Evolutionary conservation across 2,113 vertebrate genomes (phyloP).

Genomic region (Anthoscopus minutus): DNA sequence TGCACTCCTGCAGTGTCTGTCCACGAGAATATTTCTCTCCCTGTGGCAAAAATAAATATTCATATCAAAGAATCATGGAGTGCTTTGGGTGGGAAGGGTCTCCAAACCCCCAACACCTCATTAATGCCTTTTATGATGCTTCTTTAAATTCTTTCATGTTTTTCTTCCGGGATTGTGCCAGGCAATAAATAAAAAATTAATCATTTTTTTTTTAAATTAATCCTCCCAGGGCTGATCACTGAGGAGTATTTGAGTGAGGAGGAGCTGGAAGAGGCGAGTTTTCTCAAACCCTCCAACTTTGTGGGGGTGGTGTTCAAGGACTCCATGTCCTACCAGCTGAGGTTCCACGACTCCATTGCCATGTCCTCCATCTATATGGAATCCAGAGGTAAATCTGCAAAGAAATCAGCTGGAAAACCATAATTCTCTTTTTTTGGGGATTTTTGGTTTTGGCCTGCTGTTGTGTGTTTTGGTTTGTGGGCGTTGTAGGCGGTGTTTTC

Average conservation of each 20-base stretch:
- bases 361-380: constrained; percentile 65
- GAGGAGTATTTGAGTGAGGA: constrained; percentile 70
- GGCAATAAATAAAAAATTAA: rapidly evolving
- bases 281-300: constrained; percentile 47
- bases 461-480: rapidly evolving
- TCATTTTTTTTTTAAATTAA: neutral
- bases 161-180: neutral
- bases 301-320: constrained; percentile 73
- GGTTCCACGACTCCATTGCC: constrained; percentile 64
- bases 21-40: neutral
- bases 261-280: constrained; percentile 65
- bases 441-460: rapidly evolving
- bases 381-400: constrained; percentile 58
- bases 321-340: constrained; percentile 72
- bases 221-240: constrained; percentile 44
- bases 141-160: rapidly evolving
- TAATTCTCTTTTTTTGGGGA: rapidly evolving
- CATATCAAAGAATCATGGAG: neutral
- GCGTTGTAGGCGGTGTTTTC: rapidly evolving
- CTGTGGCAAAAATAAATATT: neutral
- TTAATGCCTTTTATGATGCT: neutral
- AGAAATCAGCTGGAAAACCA: rapidly evolving
- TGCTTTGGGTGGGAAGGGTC: neutral
- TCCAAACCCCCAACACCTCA: neutral
- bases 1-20: neutral